phyloP scores from a whole-genome alignment of 2,888 invertebrate genomes.

The Lasioglossum malachurum region DNA sequence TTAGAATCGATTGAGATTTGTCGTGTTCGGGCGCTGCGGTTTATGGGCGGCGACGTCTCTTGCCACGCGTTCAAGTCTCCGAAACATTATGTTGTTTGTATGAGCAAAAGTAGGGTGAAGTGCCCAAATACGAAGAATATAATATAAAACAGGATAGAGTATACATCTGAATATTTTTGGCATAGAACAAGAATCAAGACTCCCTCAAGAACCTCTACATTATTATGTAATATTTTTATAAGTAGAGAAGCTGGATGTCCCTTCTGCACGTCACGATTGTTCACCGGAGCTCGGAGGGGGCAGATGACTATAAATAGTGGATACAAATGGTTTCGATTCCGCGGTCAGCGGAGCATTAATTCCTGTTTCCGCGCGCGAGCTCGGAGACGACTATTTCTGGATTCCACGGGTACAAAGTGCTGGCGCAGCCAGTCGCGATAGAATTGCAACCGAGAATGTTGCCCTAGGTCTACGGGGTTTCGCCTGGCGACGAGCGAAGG shows the following conservation, averaged over 20 bases:
- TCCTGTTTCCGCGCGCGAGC: background rate
- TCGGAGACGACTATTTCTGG: constrained; percentile 5
- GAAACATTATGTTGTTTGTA: background rate
- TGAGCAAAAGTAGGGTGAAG: background rate
- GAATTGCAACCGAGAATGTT: constrained; percentile 14
- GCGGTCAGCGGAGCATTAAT: background rate
- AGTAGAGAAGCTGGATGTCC: background rate
- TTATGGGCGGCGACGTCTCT: background rate
- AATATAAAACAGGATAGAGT: background rate
- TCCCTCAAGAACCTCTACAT: background rate
- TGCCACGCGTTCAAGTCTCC: background rate
- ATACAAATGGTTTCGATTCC: constrained; percentile 6
- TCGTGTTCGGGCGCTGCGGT: background rate
- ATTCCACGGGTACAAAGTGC: constrained; percentile 6
- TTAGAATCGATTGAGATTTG: background rate
- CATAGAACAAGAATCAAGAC: background rate
- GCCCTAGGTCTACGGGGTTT: constrained; percentile 2
- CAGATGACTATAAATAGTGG: background rate
- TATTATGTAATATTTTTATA: background rate
- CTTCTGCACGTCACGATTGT: background rate
- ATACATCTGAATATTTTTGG: background rate
- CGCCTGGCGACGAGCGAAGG: constrained; percentile 16
- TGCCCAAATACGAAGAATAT: no score
- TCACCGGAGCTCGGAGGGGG: background rate
- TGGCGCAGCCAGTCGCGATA: background rate